Conservation (phyloP, 2,888 invertebrate species). For the Rhyacophila evoluta region DNA sequence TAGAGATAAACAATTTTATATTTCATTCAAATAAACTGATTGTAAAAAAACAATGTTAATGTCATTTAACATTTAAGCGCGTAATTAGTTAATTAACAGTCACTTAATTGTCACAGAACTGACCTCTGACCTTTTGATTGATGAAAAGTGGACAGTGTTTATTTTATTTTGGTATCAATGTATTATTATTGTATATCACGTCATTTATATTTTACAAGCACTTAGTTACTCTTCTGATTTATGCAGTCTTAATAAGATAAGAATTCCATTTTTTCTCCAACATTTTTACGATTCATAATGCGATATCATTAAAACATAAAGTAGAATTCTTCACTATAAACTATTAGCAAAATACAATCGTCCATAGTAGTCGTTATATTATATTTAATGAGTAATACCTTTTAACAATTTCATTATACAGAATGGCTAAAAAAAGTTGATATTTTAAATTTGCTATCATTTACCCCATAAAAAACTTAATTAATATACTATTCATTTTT, state of each 20-base stretch:
- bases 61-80: conserved; percentile 30
- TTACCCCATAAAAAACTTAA: too few relatives aligned
- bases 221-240: background rate
- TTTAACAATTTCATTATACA: too few relatives aligned
- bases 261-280: background rate
- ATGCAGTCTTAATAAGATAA: background rate
- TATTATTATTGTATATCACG: background rate
- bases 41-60: background rate
- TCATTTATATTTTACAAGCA: background rate
- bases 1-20: too few relatives aligned
- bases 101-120: conserved; percentile 1
- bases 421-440: too few relatives aligned
- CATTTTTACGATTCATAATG: too few relatives aligned
- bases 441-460: too few relatives aligned
- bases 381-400: too few relatives aligned
- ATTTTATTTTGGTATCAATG: background rate
- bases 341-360: too few relatives aligned
- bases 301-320: too few relatives aligned
- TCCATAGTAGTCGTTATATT: too few relatives aligned
- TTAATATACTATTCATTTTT: too few relatives aligned
- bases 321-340: too few relatives aligned
- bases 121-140: background rate
- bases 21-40: conserved; percentile 7
- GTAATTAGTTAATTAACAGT: conserved; percentile 40
- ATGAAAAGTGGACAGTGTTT: background rate